Evolutionary conservation across 1,140 invertebrate species (phyloP), one percentile per base, ranked within the genome.

Genomic region (Leucophenga varia): DNA sequence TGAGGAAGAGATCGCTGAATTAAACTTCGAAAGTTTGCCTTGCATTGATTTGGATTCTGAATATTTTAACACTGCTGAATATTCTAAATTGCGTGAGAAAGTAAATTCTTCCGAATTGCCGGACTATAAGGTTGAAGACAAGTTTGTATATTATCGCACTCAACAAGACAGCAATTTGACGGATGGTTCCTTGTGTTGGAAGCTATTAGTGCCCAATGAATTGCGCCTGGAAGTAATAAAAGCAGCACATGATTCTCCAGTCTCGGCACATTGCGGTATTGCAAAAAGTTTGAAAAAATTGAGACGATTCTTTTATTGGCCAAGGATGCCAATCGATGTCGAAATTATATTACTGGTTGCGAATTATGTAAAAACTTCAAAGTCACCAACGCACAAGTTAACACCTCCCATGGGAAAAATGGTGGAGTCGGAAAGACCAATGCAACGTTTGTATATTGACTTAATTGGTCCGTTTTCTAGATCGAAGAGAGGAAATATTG

Each of bases 381-480:
- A 47, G 22, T 4, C 36, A 13, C 32, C 18, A 7, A 38, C 19
- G 38, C 6, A 22, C 8, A 21, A 8, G 5, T 17, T 28, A 6
- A 13, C 16, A 9, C 34, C 34, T 7, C 44, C 35, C 3, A 47
- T 47, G 35, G 36, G 16, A 8, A 20, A 13, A 2, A 9, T 13
- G 13, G 7, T n/a, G 3, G 14, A 18, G 3, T 16, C 38, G 7
- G 21, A 19, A 17, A n/a, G 37, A 3, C 28, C 38, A 6, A 31
- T 42, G 16, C 46, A 41, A 42, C 9, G n/a, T 13, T 13, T 41
- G 3, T 41, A 17, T 21, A 32, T 41, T 2, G 46, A 48, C 25
- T 21, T 48, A 3, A 10, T 41, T 21, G 46, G 46, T 3, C 46
- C 46, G 3, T 48, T 32, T 42, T 25, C 38, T 12, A 6, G 28